phyloP scores from a whole-genome alignment of 2,888 invertebrate genomes.

The Helleia helle region DNA sequence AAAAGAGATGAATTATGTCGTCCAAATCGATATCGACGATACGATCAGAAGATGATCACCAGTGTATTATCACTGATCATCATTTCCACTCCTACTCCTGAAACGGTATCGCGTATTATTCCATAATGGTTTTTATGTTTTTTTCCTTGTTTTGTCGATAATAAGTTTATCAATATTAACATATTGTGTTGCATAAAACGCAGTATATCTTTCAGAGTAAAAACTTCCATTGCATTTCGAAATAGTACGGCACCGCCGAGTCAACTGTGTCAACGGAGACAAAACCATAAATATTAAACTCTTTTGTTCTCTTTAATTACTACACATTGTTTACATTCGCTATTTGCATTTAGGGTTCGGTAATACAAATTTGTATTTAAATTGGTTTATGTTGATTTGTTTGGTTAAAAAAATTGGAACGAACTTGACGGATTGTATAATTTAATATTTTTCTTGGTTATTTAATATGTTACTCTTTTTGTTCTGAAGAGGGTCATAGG shows the following conservation, averaged over 20 bases:
- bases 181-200: not conserved
- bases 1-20: no score
- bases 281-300: slow-evolving; percentile 8
- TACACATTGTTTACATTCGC: not conserved
- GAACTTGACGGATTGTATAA: no score
- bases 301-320: slow-evolving; percentile 1
- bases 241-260: not conserved
- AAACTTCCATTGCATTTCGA: slow-evolving; percentile 5
- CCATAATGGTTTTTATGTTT: not conserved
- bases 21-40: no score
- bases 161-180: not conserved
- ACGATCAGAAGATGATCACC: no score
- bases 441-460: no score
- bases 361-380: not conserved
- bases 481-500: no score
- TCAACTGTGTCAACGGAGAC: slow-evolving; percentile 3
- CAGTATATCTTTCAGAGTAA: slow-evolving; percentile 1
- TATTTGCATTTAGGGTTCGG: slow-evolving; percentile 3
- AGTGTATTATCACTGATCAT: no score
- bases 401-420: no score
- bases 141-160: not conserved
- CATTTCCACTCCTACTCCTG: no score
- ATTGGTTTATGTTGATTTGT: no score
- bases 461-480: no score
- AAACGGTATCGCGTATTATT: no score